Evolutionary conservation across 2,113 vertebrate species (phyloP).

Genomic region (Oenanthe melanoleuca): DNA sequence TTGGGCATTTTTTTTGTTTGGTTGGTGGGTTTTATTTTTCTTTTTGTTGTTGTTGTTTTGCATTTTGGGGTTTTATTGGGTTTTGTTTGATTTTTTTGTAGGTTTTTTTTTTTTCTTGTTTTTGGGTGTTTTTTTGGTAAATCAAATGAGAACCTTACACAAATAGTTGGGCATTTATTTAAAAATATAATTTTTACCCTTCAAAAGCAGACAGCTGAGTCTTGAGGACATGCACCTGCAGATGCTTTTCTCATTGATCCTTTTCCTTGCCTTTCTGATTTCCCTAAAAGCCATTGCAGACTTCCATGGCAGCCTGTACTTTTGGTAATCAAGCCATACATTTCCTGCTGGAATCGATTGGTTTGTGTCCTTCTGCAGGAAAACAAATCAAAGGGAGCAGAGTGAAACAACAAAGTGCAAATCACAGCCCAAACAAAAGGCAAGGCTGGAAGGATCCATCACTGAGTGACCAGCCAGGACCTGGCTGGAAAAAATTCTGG

Average conservation of each 20-base stretch:
- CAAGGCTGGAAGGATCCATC: neutral
- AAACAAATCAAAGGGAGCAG: neutral
- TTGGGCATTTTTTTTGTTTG: neutral
- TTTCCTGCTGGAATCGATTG: neutral
- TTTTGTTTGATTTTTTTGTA: too few species aligned
- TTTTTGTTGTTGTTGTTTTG: neutral
- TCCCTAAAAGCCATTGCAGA: neutral
- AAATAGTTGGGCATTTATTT: accelerated
- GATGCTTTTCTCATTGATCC: neutral
- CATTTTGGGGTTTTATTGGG: too few species aligned
- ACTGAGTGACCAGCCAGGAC: neutral
- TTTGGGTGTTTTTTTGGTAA: neutral
- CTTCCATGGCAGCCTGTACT: neutral
- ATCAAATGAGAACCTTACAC: neutral
- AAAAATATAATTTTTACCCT: neutral
- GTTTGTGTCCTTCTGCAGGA: neutral
- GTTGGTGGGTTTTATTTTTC: accelerated
- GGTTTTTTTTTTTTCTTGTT: too few species aligned
- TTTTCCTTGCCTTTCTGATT: neutral
- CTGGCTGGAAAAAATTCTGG: neutral
- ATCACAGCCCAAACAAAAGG: neutral
- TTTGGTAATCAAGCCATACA: neutral
- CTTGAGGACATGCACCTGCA: neutral
- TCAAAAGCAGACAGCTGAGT: neutral
- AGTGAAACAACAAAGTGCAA: neutral